phyloP scores from a whole-genome alignment of 2,797 vertebrate species.

The Mycteria americana region DNA sequence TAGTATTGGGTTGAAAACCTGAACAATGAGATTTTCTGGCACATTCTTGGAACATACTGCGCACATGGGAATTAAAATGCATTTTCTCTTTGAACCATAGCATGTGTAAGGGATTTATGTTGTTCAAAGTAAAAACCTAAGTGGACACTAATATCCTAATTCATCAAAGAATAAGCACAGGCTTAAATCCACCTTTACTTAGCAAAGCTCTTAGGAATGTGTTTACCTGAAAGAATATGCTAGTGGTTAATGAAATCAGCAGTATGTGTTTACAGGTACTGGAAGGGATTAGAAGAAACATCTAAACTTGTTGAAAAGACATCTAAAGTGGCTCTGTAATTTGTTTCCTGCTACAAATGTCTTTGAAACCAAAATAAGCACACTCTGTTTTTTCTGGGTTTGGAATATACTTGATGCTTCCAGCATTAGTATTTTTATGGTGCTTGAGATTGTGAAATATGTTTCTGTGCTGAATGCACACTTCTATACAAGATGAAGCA shows the following conservation, averaged over 20 bases:
- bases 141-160: constrained; percentile 34
- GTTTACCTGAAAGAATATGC: constrained; percentile 33
- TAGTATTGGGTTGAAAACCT: background rate
- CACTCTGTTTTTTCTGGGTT: background rate
- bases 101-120: constrained; percentile 32
- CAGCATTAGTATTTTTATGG: background rate
- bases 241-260: background rate
- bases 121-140: constrained; percentile 35
- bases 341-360: background rate
- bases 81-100: constrained; percentile 37
- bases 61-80: background rate
- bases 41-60: background rate
- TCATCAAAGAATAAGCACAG: constrained; percentile 41
- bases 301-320: constrained; percentile 28
- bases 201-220: constrained; percentile 45
- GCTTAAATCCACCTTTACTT: constrained; percentile 10
- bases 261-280: background rate
- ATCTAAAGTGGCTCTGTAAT: background rate
- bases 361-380: background rate
- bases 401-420: background rate
- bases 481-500: background rate
- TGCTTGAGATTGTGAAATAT: background rate
- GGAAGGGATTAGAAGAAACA: background rate
- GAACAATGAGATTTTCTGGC: constrained; percentile 47
- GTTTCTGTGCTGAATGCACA: background rate